Evolutionary conservation across 92 coral and sea anemone genomes (phyloP), one percentile per base, ranked within the genome.

Genomic region (Umimayanthus chanpuru): DNA sequence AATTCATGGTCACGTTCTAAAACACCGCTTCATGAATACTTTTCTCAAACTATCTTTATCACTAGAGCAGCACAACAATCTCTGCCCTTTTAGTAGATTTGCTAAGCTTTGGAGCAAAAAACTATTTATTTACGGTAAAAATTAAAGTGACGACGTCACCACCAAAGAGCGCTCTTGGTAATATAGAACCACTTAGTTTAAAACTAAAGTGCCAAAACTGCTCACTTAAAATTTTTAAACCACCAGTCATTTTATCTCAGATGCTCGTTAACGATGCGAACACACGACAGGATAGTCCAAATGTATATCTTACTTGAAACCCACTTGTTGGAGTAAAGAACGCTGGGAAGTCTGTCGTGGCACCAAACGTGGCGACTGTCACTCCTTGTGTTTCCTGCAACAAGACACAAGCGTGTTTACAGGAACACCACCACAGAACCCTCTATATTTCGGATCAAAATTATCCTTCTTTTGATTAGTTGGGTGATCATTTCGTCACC

Each of bases 341-440:
- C 1, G 99, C 98, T 3, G 99, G 99, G 89, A 97, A 97, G 56
- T 95, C 98, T 79, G 85, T 88, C 3, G 96, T 89, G 40, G 88
- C 82, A 25, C 99, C 99, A 93, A 89, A 97, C 8, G 99, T 95
- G 21, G 99, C 96, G n/a, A 97, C 99, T 1, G 98, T 90, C 32
- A 97, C 99, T n/a, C 99, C 99, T 41, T 94, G 99, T 18, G 99
- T 97, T 88, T 97, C 99, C 99, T 96, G 58, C 9, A 67, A 86
- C 26, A 73, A 12, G 28, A 32, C 44, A 18, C 1, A 77, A 40
- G 68, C 4, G 25, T 23, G 68, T 61, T 61, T 56, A 61, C 68
- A 20, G 65, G 12, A 47, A 47, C 16, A 53, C 12, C 58, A 53
- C 58, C 2, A 14, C 4, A 53, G 9, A 53, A 53, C 58, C 2